Conservation (phyloP, 1,140 invertebrate species). For the Aphelenchoides besseyi region DNA sequence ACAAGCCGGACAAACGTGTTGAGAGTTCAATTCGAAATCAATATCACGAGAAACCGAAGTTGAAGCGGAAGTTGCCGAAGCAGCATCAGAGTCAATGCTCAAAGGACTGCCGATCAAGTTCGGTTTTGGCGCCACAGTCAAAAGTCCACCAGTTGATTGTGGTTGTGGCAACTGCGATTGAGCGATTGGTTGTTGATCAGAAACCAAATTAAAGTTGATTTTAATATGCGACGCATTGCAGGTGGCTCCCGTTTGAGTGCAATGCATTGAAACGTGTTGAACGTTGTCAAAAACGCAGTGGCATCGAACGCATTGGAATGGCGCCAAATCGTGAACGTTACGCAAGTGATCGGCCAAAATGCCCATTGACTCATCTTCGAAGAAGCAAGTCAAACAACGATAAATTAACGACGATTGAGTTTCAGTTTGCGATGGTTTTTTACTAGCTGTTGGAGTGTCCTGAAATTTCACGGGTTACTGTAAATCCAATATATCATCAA, state of each 20-base stretch:
- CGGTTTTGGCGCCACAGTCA: slow-evolving; percentile 18
- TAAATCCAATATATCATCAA: background rate
- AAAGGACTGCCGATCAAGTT: slow-evolving; percentile 17
- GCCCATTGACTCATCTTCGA: slow-evolving; percentile 51
- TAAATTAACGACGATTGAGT: slow-evolving; percentile 26
- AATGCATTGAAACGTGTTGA: slow-evolving; percentile 34
- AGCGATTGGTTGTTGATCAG: background rate
- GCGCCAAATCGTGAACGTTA: slow-evolving; percentile 38
- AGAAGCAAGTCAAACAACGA: slow-evolving; percentile 43
- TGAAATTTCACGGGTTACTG: slow-evolving; percentile 9
- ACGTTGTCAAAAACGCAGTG: slow-evolving; percentile 39
- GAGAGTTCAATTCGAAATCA: background rate
- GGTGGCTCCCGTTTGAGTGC: background rate
- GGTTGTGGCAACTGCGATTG: background rate
- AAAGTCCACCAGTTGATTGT: slow-evolving; percentile 6
- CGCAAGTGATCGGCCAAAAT: slow-evolving; percentile 37
- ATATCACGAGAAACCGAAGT: background rate
- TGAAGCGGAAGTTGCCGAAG: slow-evolving; percentile 19
- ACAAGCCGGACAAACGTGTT: slow-evolving; percentile 25
- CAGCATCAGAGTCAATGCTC: slow-evolving; percentile 20
- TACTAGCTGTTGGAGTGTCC: background rate
- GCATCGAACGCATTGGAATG: slow-evolving; percentile 45
- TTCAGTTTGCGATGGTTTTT: slow-evolving; percentile 17
- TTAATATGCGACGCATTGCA: slow-evolving; percentile 41
- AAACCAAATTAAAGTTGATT: slow-evolving; percentile 32